Percentiles rank a stretch among this genome's conserved stretches.
Evolutionary conservation across 1,140 invertebrate species (phyloP).

Genomic region (Akabosia matsudoensis): DNA sequence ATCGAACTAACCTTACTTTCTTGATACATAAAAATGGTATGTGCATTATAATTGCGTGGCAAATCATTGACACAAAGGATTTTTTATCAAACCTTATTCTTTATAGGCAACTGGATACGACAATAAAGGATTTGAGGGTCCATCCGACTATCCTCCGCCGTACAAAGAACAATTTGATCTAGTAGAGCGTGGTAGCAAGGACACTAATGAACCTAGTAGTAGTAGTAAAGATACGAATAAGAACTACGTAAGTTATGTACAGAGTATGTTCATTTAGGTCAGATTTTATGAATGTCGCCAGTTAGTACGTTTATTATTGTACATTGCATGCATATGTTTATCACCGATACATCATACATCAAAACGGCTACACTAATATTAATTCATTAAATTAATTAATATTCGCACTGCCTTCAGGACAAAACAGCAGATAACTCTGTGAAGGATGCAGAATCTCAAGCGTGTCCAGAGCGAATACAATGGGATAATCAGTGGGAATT

Average conservation of each 20-base stretch:
- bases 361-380: background rate
- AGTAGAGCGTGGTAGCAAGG: background rate
- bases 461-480: conserved; percentile 34
- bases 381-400: background rate
- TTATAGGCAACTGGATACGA: background rate
- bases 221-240: background rate
- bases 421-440: background rate
- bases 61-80: background rate
- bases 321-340: background rate
- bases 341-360: background rate
- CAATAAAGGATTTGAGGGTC: background rate
- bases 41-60: no score
- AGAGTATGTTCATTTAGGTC: no score
- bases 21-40: no score
- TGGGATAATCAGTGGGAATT: conserved; percentile 58
- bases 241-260: background rate
- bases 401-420: background rate
- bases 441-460: conserved; percentile 18
- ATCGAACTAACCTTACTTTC: no score
- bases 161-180: background rate
- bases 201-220: background rate
- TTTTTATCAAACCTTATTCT: background rate
- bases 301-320: no score
- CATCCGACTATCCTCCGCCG: background rate
- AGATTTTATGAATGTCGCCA: no score